Base-by-base conservation (phyloP, 2,113 vertebrate genomes). In the Poeciliopsis occidentalis region DNA sequence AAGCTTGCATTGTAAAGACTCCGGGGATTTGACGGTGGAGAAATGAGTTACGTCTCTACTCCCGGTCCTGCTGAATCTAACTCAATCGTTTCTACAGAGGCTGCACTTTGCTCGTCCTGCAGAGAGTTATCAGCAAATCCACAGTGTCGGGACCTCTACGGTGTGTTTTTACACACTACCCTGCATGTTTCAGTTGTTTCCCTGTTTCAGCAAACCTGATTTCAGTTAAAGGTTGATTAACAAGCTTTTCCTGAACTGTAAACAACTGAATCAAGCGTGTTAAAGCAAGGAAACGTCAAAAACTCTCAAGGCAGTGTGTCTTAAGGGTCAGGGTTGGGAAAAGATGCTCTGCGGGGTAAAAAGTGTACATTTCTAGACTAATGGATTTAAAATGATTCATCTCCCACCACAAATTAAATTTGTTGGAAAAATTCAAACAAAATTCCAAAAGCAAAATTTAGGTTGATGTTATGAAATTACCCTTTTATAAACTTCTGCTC, bases 21-120 rank as follows among this genome's bases (percentile, higher is more conserved):
- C 39, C 19, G 32, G 22, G 60, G 61, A 31, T 60, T 71, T 27
- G 29, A 41, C 12, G 37, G 30, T 65, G 27, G 22, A 37, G 26
- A 80, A 80, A 76, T 57, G 29, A 78, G 68, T 32, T 51, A 12
- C 27, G 63, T 24, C 47, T 69, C 37, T 12, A 8, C 51, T 24
- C 26, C 24, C 69, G 69, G 34, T 76, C 70, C 75, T 83, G 86
- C 82, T 87, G 84, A 88, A 81, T 75, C 31, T 12, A 75, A 51
- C 34, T 51, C 34, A 72, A 68, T 65, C 12, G 3, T 71, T 82
- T 81, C 67, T 12, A 41, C 76, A 69, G 72, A 81, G 31, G 32
- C 4, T 78, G 80, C 84, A 84, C 4, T 75, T 85, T 83, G 32
- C 24, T 69, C 67, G 22, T n/a, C 44, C 63, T 44, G 39, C 47